Evolutionary conservation across 2,113 vertebrate genomes (phyloP).

Genomic region (Stegostoma tigrinum): DNA sequence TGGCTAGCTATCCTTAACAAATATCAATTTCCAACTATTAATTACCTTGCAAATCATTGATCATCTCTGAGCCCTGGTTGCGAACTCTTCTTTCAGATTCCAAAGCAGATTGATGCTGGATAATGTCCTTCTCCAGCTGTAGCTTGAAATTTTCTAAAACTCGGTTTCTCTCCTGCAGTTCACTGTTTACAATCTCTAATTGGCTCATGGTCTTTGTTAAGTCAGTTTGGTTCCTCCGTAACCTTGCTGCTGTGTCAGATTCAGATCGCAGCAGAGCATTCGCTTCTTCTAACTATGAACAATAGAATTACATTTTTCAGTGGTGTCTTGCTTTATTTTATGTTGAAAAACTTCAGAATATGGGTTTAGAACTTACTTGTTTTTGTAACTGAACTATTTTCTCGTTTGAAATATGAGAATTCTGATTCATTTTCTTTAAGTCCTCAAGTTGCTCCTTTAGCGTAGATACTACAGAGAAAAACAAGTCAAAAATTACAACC

Average conservation of each 20-base stretch:
- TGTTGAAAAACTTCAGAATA: background rate
- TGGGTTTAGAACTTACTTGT: conserved; percentile 64
- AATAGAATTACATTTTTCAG: conserved; percentile 24
- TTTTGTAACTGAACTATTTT: conserved; percentile 88
- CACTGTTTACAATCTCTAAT: conserved; percentile 80
- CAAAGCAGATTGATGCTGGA: conserved; percentile 80
- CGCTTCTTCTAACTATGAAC: conserved; percentile 80
- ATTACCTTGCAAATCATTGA: conserved; percentile 88
- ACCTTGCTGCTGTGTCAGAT: conserved; percentile 83
- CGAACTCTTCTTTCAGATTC: conserved; percentile 85
- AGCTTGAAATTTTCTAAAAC: conserved; percentile 65
- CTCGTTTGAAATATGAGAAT: conserved; percentile 86
- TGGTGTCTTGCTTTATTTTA: background rate
- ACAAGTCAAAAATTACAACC: background rate
- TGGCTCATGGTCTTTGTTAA: conserved; percentile 81
- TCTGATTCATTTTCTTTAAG: conserved; percentile 84
- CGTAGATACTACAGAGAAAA: conserved; percentile 70
- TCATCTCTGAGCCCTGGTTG: conserved; percentile 91
- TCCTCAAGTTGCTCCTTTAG: conserved; percentile 95
- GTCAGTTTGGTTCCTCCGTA: conserved; percentile 89
- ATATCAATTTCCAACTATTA: background rate
- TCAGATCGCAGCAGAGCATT: conserved; percentile 88
- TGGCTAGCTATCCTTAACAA: background rate
- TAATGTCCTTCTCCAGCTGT: conserved; percentile 83
- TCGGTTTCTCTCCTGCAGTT: conserved; percentile 83